A percentile compares a stretch with the other conserved stretches of the same genome.
Evolutionary conservation across 2,113 vertebrate species (phyloP).

Genomic region (Muscicapa adusta): DNA sequence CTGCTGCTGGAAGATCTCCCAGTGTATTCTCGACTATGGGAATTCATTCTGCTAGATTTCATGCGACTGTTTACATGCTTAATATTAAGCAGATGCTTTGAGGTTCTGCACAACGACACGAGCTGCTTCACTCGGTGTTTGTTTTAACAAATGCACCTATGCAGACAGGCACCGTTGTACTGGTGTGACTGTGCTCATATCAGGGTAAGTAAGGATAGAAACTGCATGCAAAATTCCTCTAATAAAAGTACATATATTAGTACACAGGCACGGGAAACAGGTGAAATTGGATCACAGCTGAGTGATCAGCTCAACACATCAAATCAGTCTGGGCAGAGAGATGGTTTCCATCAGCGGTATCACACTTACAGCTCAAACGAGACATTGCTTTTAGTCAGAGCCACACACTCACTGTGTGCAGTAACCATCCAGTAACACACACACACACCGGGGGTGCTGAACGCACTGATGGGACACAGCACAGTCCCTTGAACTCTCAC

Average conservation of each 20-base stretch:
- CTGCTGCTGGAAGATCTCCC: not conserved
- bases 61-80: not conserved
- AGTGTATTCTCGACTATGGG: not conserved
- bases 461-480: not conserved
- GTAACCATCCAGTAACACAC: not conserved
- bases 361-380: not conserved
- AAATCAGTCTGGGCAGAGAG: not conserved
- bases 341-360: not conserved
- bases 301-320: not conserved
- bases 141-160: not conserved
- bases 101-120: not conserved
- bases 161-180: fast-evolving
- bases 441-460: not conserved
- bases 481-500: not conserved
- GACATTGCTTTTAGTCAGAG: not conserved
- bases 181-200: not conserved
- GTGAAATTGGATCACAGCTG: slow-evolving; percentile 44
- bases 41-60: not conserved
- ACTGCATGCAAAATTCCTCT: not conserved
- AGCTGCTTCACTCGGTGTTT: not conserved
- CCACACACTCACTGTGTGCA: not conserved
- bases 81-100: slow-evolving; percentile 39
- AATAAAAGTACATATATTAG: not conserved
- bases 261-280: not conserved
- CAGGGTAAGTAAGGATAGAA: not conserved